Base-by-base conservation (phyloP, 2,888 invertebrate species). In the Thereva nobilitata region DNA sequence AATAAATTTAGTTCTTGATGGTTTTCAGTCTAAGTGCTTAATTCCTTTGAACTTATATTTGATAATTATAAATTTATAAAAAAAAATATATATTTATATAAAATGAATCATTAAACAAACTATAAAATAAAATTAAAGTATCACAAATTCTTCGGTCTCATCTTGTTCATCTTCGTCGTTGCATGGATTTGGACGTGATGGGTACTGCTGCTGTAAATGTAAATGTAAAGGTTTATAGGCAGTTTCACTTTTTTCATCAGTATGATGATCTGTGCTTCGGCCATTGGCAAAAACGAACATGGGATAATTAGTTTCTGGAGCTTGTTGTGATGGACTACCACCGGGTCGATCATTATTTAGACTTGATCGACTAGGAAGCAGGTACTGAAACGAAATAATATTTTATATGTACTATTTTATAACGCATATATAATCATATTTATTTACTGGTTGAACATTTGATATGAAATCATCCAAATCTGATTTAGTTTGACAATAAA, bases 271-370 rank as follows among this genome's bases (percentile, higher is more conserved):
- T 73, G 83, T 81, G 73, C 87, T 86, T 73, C 87, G 86, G 67
- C 92, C 92, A 74, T 90, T 87, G 71, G 88, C 86, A 76, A 93
- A 87, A 69, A 89, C 87, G 82, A 93, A 94, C 83, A 93, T 87
- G 40, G 94, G 93, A 80, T 93, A 93, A 68, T 78, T 80, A 70
- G 76, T 74, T 75, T 90, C 89, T 4, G 74, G 72, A 2, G 45
- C 37, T 70, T 23, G 23, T 23, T 66, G 71, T 10, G 69, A 72
- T 52, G 66, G 70, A 54, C 71, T 70, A 9, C 70, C 72, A 40
- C 67, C 71, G 23, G 54, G 63, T 54, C 67, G 67, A 34, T 66
- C 6, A 8, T 10, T 40, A 35, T 45, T 40, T 5, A 80, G 75
- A 5, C 77, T 75, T 59, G 78, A 78, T 44, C 78, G 76, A 71